phyloP scores from a whole-genome alignment of 2,888 invertebrate genomes.

The Imbricaverruca yamaguchii region DNA sequence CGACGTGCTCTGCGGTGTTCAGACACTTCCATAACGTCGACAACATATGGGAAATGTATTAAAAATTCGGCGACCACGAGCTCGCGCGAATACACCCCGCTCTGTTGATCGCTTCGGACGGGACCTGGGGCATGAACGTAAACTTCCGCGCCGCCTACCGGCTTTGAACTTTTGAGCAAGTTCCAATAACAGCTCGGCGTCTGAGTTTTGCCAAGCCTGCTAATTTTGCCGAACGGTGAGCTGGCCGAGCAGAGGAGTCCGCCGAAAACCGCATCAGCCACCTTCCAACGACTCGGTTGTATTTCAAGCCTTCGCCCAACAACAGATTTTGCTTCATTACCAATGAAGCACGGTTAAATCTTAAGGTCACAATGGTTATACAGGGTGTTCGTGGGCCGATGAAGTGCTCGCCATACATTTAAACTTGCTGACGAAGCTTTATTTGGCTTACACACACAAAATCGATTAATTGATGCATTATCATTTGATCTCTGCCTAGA shows the following conservation, averaged over 20 bases:
- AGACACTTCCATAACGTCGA: not conserved
- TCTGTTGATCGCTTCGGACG: not conserved
- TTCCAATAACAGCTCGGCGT: not conserved
- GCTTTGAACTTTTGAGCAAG: constrained; percentile 14
- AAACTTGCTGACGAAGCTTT: no score
- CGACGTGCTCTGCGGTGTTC: not conserved
- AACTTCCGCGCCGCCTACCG: not conserved
- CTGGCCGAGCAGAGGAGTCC: not conserved
- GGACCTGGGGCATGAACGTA: not conserved
- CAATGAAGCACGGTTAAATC: no score
- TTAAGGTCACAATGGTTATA: no score
- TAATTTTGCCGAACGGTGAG: not conserved
- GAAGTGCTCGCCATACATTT: no score
- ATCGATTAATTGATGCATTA: no score
- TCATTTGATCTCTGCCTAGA: no score
- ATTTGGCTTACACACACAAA: no score
- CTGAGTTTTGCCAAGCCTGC: not conserved
- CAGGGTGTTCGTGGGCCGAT: no score
- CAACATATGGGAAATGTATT: not conserved
- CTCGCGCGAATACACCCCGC: not conserved
- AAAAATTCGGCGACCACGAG: not conserved
- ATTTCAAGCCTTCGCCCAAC: no score
- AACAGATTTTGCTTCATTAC: no score
- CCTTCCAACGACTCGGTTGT: no score
- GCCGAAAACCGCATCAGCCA: no score